Evolutionary conservation across 2,797 vertebrate species (phyloP), one percentile per base, ranked within the genome.

Genomic region (Anguilla megastoma): DNA sequence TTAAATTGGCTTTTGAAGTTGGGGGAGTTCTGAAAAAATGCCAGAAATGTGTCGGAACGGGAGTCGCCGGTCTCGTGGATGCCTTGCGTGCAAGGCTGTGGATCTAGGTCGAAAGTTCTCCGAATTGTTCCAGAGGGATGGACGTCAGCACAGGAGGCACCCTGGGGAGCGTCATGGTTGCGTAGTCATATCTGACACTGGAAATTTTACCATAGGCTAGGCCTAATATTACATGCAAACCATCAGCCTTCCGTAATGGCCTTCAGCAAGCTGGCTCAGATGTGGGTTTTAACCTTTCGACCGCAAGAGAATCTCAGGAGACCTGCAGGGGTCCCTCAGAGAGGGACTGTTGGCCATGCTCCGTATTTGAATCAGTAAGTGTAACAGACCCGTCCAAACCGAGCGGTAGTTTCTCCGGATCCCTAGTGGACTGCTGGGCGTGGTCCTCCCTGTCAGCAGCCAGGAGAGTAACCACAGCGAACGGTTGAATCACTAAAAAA

Each of bases 1-100:
- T 94, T 90, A 94, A 93, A 0, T 82, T 90, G 88, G 86, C 91
- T 76, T 89, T 86, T 1, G 60, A 86, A 92, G 52, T 89, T 89
- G 0, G 56, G 88, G 0, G 88, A 30, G 21, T n/a, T 66, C n/a
- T 48, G 33, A 2, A 90, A 48, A 91, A 85, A 0, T 92, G 89
- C 5, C 91, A 21, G 30, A 91, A 82, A 48, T 56, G 88, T 85
- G n/a, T 71, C 76, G 24, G 82, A 27, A 0, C 56, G 41, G 80
- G 86, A 54, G 60, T 30, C 80, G 41, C 9, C 79, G 71, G 74
- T 52, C 52, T 88, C 89, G 88, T 3, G 88, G 86, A 60, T 45
- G 85, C 27, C 54, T 7, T 10, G 30, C 18, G 21, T 24, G 21
- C 24, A n/a, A 10, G 36, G 56, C 7, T 41, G 16, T 45, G 16